These are phyloP conservation scores for Drosophila lutescens DNA, from an alignment of 2,888 invertebrate species.

Conservation along the genomic window DNA sequence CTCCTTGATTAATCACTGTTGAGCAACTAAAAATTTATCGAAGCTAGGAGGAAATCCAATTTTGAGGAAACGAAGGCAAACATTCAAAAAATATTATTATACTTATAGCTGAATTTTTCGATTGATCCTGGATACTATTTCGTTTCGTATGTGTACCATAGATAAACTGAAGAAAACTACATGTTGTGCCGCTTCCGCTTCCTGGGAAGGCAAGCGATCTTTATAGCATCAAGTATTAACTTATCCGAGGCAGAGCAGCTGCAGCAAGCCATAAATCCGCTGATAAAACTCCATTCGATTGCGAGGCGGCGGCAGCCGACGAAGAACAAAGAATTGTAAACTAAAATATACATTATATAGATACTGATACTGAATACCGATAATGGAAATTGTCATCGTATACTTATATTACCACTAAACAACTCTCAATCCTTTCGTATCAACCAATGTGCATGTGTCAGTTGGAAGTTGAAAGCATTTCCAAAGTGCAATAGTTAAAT, in stretches of 20 bases:
- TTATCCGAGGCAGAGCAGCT: constrained; percentile 49
- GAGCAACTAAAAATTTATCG: constrained; percentile 44
- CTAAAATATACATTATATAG: constrained; percentile 53
- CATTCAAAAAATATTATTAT: constrained; percentile 57
- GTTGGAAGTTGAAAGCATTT: constrained; percentile 44
- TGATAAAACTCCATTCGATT: constrained; percentile 33
- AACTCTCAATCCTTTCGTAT: constrained; percentile 45
- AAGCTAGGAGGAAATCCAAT: constrained; percentile 1
- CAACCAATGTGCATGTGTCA: constrained; percentile 45
- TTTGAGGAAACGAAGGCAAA: constrained; percentile 42
- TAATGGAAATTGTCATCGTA: constrained; percentile 48
- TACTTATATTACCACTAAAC: constrained; percentile 49
- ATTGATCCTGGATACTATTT: constrained; percentile 69
- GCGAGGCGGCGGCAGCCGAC: constrained; percentile 26
- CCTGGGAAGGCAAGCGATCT: constrained; percentile 11
- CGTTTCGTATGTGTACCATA: constrained; percentile 74
- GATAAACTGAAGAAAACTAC: constrained; percentile 45
- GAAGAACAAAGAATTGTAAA: constrained; percentile 50
- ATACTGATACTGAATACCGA: constrained; percentile 52
- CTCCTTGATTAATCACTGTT: constrained; percentile 66
- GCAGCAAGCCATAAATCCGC: constrained; percentile 61
- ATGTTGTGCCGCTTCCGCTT: constrained; percentile 47
- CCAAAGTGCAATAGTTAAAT: constrained; percentile 73
- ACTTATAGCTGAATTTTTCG: constrained; percentile 68
- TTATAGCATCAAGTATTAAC: constrained; percentile 65